These are phyloP conservation scores for Prionailurus viverrinus DNA, from an alignment of 2,113 vertebrate species.

Conservation along the genomic window DNA sequence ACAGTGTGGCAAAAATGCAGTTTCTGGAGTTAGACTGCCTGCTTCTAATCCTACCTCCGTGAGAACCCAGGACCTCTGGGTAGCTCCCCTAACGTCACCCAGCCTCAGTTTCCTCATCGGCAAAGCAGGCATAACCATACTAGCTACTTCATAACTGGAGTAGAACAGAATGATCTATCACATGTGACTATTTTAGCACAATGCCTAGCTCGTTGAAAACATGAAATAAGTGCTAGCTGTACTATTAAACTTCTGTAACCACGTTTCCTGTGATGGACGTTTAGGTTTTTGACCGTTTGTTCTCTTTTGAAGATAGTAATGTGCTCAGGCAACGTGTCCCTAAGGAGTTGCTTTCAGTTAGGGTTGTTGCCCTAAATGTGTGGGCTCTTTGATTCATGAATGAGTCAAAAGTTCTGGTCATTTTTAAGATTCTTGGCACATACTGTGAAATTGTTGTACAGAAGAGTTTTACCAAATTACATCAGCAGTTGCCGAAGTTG, in stretches of 20 bases:
- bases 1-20: neutral
- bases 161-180: no score
- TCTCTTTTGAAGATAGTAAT: neutral
- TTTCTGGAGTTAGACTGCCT: neutral
- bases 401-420: neutral
- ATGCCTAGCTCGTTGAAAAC: neutral
- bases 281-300: neutral
- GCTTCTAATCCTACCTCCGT: neutral
- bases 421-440: constrained; percentile 63
- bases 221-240: neutral
- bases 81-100: rapidly evolving
- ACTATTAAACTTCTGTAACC: neutral
- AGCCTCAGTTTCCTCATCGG: neutral
- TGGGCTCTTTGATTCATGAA: constrained; percentile 40
- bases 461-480: neutral
- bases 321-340: neutral
- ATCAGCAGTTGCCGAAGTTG: neutral
- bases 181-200: neutral
- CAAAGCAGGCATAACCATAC: neutral
- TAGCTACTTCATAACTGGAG: neutral
- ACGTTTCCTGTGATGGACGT: neutral
- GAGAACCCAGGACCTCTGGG: neutral
- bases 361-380: neutral
- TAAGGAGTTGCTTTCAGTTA: constrained; percentile 25
- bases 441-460: neutral